Evolutionary conservation across 1,140 invertebrate genomes (phyloP).

Genomic region (Ooceraea biroi): DNA sequence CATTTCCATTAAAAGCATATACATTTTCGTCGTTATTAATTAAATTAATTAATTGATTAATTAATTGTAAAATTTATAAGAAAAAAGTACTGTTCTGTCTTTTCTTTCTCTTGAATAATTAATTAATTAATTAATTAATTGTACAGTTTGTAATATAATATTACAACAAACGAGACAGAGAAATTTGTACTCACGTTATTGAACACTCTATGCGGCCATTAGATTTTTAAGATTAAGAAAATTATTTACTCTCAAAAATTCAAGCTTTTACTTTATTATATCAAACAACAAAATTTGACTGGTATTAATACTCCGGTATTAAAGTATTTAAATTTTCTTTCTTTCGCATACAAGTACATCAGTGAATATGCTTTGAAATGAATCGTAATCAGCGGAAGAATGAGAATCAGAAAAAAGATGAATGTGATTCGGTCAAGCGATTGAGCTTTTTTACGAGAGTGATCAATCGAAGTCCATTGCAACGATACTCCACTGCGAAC

Average conservation of each 20-base stretch:
- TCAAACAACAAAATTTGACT: not conserved
- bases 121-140: too few species aligned
- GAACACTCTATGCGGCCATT: too few species aligned
- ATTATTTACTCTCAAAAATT: not conserved
- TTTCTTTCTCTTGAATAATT: not conserved
- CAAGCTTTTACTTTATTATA: not conserved
- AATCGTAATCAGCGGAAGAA: slow-evolving; percentile 22
- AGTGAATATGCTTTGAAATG: too few species aligned
- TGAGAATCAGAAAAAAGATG: slow-evolving; percentile 36
- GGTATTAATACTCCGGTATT: not conserved
- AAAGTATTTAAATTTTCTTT: slow-evolving; percentile 21
- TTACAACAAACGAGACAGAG: not conserved
- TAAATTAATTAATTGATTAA: too few species aligned
- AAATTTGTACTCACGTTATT: too few species aligned
- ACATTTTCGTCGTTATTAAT: not conserved
- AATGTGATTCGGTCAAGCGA: not conserved
- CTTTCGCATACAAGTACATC: not conserved
- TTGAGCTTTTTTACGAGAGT: slow-evolving; percentile 25
- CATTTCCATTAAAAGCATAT: not conserved
- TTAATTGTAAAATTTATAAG: not conserved
- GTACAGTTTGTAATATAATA: not conserved
- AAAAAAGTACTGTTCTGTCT: too few species aligned
- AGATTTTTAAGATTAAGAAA: not conserved
- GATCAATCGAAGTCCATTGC: slow-evolving; percentile 58
- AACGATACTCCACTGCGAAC: slow-evolving; percentile 2